phyloP scores from a whole-genome alignment of 2,888 invertebrate genomes.

The Colletes collaris region DNA sequence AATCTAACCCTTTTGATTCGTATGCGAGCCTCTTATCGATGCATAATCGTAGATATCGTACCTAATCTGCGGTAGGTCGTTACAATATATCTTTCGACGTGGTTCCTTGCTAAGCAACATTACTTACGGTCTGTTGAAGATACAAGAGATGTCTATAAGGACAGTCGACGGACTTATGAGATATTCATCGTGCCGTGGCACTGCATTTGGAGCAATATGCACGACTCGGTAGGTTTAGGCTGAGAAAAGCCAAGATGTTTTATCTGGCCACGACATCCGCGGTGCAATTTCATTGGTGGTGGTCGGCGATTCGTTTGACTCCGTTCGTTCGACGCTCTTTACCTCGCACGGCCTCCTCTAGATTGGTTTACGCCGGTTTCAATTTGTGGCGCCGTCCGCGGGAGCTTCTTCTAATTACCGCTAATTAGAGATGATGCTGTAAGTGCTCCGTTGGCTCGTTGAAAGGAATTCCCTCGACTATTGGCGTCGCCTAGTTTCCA shows the following conservation, averaged over 20 bases:
- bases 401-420: constrained; percentile 74
- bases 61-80: too few species aligned
- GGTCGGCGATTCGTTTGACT: constrained; percentile 58
- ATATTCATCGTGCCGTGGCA: neutral
- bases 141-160: too few species aligned
- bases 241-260: neutral
- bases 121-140: too few species aligned
- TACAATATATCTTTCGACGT: too few species aligned
- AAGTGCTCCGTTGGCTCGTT: constrained; percentile 42
- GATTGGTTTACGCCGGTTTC: constrained; percentile 63
- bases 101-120: too few species aligned
- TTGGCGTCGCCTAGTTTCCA: constrained; percentile 52
- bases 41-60: too few species aligned
- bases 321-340: constrained; percentile 31
- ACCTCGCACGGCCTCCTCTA: constrained; percentile 35
- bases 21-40: too few species aligned
- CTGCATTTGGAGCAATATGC: neutral
- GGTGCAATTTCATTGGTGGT: constrained; percentile 50
- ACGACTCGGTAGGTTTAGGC: neutral
- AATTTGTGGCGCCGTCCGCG: constrained; percentile 70
- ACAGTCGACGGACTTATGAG: neutral
- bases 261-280: constrained; percentile 5
- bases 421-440: constrained; percentile 71
- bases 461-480: constrained; percentile 51
- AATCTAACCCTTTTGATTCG: too few species aligned